Base-by-base conservation (phyloP, 2,888 invertebrate genomes). In the Mythimna impura region DNA sequence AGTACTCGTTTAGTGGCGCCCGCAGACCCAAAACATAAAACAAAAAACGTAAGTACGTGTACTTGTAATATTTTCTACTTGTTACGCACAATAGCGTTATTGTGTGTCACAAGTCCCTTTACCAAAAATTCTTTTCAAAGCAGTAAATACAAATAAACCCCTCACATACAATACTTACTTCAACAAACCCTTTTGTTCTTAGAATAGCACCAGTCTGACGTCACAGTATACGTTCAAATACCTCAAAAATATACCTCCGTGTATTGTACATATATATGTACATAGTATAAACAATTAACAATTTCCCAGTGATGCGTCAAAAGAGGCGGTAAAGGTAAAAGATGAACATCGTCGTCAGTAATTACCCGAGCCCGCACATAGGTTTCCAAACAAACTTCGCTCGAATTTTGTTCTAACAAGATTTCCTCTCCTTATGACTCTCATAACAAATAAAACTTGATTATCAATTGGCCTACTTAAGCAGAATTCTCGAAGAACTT, bases 371-470 rank as follows among this genome's bases (percentile, higher is more conserved):
- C 89, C 87, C 90, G 83, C 89, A 91, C 89, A 90, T 87, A 87
- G 87, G 84, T 85, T 87, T 83, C 75, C 80, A 84, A 89, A 86
- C 83, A 85, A 90, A 90, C 89, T 87, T 91, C 86, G 81, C 84
- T 85, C 85, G 82, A 86, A 91, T 88, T 89, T 89, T 88, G 85
- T 90, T 87, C 79, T 81, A 79, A 86, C 87, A 86, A 90, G 86
- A 88, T 89, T 89, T 82, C 79, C 85, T 78, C 81, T 72, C 87
- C 87, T 90, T 89, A 93, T 91, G 89, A 90, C 87, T 89, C 83
- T 81, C 86, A 88, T 88, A 88, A 90, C 91, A 90, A 91, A 92
- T 90, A 89, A 90, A 91, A 91, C 88, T 90, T 89, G 89, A 92
- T 91, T 90, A 92, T 89, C 89, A 90, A 92, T 86, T 89, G 87